Evolutionary conservation across 2,113 vertebrate genomes (phyloP).

Genomic region (Larimichthys crocea): DNA sequence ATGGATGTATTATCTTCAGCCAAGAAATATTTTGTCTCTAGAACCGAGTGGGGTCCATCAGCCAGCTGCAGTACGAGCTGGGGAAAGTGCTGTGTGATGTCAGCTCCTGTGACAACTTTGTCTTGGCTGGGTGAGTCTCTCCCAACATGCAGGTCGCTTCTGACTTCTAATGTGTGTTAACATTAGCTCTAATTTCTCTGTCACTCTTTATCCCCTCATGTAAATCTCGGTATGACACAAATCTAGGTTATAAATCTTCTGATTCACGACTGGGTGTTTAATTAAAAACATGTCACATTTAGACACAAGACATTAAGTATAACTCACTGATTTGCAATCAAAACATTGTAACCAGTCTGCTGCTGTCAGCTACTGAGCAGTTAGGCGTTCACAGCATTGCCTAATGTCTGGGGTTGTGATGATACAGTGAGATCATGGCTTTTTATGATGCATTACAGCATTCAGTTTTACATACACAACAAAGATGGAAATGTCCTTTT

Average conservation of each 20-base stretch:
- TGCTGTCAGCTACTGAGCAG: neutral
- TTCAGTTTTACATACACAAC: neutral
- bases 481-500: neutral
- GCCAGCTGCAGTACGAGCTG: constrained; percentile 90
- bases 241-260: neutral
- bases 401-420: neutral
- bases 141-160: neutral
- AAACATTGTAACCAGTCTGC: neutral
- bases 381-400: neutral
- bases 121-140: constrained; percentile 91
- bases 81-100: constrained; percentile 92
- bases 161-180: neutral
- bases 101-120: constrained; percentile 87
- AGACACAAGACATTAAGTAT: neutral
- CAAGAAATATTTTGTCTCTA: constrained; percentile 52
- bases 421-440: neutral
- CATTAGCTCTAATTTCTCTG: accelerated
- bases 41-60: constrained; percentile 92
- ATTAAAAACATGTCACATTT: neutral
- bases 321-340: neutral
- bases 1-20: neutral
- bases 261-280: neutral
- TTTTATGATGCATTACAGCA: neutral
- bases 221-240: neutral
- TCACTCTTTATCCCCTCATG: neutral